Base-by-base conservation (phyloP, 2,113 vertebrate species). In the Atractosteus spatula region DNA sequence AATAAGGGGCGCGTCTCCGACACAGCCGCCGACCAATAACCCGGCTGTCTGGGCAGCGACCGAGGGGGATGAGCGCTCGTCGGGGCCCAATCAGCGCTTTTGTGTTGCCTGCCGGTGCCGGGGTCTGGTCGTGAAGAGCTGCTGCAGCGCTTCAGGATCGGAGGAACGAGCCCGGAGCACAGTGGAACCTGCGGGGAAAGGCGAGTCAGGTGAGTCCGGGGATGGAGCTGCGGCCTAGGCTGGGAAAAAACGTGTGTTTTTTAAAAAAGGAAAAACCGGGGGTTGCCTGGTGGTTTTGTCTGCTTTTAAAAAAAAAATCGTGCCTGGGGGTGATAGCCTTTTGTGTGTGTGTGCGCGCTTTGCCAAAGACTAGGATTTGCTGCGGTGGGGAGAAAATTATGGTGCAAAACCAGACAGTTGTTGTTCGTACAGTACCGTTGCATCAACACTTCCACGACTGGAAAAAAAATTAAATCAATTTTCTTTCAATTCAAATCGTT, bases 81-180 rank as follows among this genome's bases (percentile, higher is more conserved):
- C 74, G 80, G 86, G 89, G 89, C 86, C 91, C 91, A 93, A 92
- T 92, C 86, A 89, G 83, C 83, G 83, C 80, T 69, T 90, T 86
- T 92, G 91, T 91, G 89, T 85, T 89, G 88, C 85, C 86, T 90
- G 87, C 90, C 91, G 90, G 91, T 91, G 90, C 90, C 91, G 90
- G 90, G 89, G 87, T 90, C 90, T 92, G 90, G 86, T 90, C 86
- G 88, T 84, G 82, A 89, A 83, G 83, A 87, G 82, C 85, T 83
- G 83, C 87, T 82, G 87, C 88, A 87, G 84, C 88, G 87, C 88
- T 88, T 88, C 85, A 89, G 88, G 89, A 91, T 87, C 90, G 86
- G 86, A 90, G 47, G 66, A 87, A 88, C 86, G 88, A 91, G 89
- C 88, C 86, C 90, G 89, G 89, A 92, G 89, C 87, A 29, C 87